Base-by-base conservation (phyloP, 2,113 vertebrate species). In the Phoenicopterus ruber region DNA sequence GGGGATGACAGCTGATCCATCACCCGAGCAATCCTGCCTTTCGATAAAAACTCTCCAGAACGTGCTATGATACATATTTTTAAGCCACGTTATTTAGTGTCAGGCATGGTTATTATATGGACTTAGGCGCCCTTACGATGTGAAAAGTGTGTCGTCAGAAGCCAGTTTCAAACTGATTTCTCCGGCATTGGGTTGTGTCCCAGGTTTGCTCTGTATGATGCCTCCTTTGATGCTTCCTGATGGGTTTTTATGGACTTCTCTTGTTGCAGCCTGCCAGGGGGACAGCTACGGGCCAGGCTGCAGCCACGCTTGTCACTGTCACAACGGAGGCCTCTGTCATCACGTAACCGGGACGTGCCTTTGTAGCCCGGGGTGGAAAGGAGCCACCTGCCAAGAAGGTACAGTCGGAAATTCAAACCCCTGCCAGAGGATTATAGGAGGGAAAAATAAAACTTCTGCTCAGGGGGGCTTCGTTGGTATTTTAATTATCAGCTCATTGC, bases 1-100 rank as follows among this genome's bases (percentile, higher is more conserved):
- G 86, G 84, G 29, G 55, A 25, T 95, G 97, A 86, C 96, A 96
- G 96, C 95, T 97, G 97, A 97, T 98, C 95, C 97, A 94, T 98
- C 96, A 98, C 76, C 65, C 10, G 1, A 13, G 66, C 17, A 28
- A 79, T 90, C 94, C 91, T 44, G 72, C 90, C 93, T 93, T 95
- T 89, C 47, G 1, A 94, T 91, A 70, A 78, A 95, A 96, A 79
- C 83, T 82, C 90, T 71, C 90, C 90, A 90, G 90, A 96, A 84
- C 14, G 42, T 52, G 83, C 90, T 96, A 32, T 46, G 82, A 91
- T 91, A 86, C 70, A 38, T 69, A 91, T 91, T 96, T 96, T 94
- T 93, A 82, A 83, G 79, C 67, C 61, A 65, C 17, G 9, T 86
- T 95, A 82, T 92, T 80, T 83, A 84, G 87, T 83, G 40, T 88